These are phyloP conservation scores for Elysia crispata DNA, from an alignment of 2,888 invertebrate species.

Conservation along the genomic window DNA sequence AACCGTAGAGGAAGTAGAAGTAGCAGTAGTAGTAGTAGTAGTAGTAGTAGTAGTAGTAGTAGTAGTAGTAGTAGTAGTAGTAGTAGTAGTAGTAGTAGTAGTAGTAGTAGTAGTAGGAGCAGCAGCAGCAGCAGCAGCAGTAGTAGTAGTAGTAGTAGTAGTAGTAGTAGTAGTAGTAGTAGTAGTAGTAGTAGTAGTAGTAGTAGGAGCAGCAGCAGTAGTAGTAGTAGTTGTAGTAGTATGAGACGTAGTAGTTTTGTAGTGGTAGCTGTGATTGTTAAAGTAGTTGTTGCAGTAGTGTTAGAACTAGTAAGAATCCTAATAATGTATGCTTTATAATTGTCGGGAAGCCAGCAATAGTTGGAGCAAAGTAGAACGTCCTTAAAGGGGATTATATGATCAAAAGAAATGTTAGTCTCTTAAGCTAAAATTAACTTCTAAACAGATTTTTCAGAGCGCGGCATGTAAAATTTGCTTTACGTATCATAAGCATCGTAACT, in stretches of 20 bases:
- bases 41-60: constrained; percentile 1
- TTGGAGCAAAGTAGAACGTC: too few species aligned
- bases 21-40: constrained; percentile 9
- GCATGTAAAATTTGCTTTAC: too few species aligned
- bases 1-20: not conserved
- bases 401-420: too few species aligned
- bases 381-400: too few species aligned
- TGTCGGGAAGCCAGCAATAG: too few species aligned
- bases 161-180: not conserved
- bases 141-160: not conserved
- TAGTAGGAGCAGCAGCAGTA: too few species aligned
- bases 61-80: constrained; percentile 12
- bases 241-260: not conserved
- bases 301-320: not conserved
- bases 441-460: too few species aligned
- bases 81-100: constrained; percentile 9
- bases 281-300: constrained; percentile 9
- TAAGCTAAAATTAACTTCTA: too few species aligned
- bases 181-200: constrained; percentile 11
- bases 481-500: too few species aligned
- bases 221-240: constrained; percentile 5
- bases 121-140: not conserved
- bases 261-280: not conserved
- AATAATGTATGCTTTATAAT: too few species aligned
- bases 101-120: too few species aligned